Percentiles rank a stretch among this genome's conserved stretches.
These are phyloP conservation scores for Sardina pilchardus DNA, from an alignment of 2,113 vertebrate species.

Conservation along the genomic window DNA sequence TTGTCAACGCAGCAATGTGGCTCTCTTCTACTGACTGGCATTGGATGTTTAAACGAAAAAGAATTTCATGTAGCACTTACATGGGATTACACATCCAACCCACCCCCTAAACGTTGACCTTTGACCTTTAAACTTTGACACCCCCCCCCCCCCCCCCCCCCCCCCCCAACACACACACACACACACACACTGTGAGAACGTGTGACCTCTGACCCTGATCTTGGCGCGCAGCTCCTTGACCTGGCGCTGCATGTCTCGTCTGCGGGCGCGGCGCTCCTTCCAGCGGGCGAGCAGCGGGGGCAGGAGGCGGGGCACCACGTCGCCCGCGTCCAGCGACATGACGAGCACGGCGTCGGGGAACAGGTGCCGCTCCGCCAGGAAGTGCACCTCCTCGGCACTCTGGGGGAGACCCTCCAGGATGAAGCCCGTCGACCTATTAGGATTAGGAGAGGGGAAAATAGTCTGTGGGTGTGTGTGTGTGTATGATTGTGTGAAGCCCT, in stretches of 20 bases:
- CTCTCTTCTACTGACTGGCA: too few relatives aligned
- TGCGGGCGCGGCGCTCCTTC: constrained; percentile 66
- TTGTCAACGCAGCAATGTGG: too few relatives aligned
- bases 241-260: constrained; percentile 63
- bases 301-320: constrained; percentile 78
- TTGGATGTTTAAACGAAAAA: too few relatives aligned
- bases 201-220: constrained; percentile 66
- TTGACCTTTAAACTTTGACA: background rate
- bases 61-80: too few relatives aligned
- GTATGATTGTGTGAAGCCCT: background rate
- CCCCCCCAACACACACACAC: too few relatives aligned
- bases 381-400: constrained; percentile 74
- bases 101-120: too few relatives aligned
- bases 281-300: constrained; percentile 75
- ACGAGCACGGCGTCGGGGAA: constrained; percentile 80
- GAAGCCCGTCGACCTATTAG: constrained; percentile 88
- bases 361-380: constrained; percentile 76
- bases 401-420: constrained; percentile 90
- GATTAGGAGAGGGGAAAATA: background rate
- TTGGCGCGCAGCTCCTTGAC: constrained; percentile 74
- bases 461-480: background rate
- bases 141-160: too few relatives aligned
- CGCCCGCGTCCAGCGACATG: constrained; percentile 74
- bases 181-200: background rate
- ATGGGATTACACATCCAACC: too few relatives aligned